phyloP scores from a whole-genome alignment of 2,888 invertebrate genomes.

The Ischnura elegans region DNA sequence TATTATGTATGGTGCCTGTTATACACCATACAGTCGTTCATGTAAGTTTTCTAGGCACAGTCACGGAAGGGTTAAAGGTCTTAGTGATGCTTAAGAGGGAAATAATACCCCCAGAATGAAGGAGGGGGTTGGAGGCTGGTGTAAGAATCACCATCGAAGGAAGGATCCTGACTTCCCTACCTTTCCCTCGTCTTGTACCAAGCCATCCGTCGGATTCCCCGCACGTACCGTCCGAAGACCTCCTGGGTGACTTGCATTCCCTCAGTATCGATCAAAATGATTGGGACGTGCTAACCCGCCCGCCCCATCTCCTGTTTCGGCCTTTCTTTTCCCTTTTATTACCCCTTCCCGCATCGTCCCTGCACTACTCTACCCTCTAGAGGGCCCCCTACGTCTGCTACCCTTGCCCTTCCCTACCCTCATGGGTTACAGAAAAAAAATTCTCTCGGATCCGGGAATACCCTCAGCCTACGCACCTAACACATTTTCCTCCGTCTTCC shows the following conservation, averaged over 20 bases:
- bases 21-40: too few relatives aligned
- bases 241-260: constrained; percentile 56
- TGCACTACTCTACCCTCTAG: neutral
- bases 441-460: too few relatives aligned
- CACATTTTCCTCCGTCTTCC: too few relatives aligned
- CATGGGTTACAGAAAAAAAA: too few relatives aligned
- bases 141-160: neutral
- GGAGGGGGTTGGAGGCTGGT: too few relatives aligned
- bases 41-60: too few relatives aligned
- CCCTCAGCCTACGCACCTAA: too few relatives aligned
- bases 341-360: neutral
- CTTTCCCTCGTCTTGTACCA: neutral
- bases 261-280: constrained; percentile 65
- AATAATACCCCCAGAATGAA: too few relatives aligned
- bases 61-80: too few relatives aligned
- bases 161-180: neutral
- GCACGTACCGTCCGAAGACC: neutral
- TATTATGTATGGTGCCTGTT: too few relatives aligned
- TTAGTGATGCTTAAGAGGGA: too few relatives aligned
- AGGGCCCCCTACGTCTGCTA: neutral
- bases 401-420: neutral
- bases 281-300: constrained; percentile 23
- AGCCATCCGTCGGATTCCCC: neutral
- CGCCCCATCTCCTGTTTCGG: neutral
- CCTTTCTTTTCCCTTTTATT: too few relatives aligned